Base-by-base conservation (phyloP, 2,888 invertebrate species). In the Aphidius colemani region DNA sequence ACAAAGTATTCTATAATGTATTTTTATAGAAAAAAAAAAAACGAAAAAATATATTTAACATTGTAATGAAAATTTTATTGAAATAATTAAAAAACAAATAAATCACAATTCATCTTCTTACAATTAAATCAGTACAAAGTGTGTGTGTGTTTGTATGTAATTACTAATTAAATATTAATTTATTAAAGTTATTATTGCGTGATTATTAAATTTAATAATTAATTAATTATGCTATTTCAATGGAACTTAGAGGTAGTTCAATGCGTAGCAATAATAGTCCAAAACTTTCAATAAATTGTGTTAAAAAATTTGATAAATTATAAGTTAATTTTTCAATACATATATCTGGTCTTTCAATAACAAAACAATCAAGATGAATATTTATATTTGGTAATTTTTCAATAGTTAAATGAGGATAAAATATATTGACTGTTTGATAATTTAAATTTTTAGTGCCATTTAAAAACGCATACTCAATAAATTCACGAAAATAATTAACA, bases 351-450 rank as follows among this genome's bases (percentile, higher is more conserved):
- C 63, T 65, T 43, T 69, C 70, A 69, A 66, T 66, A 59, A 70
- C 53, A 66, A 70, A 68, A 65, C 80, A 78, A 13, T 83, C 77
- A 2, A 85, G 85, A 49, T 88, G 83, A 44, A 65, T 43, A 53
- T 85, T 85, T 11, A 71, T 53, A 3, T 66, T 63, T 0, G 92
- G 91, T 62, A 91, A 84, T 1, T 90, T 91, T 82, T 94, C 93
- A 0, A 87, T 87, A 51, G 91, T 90, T 65, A 93, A 83, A 81
- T 94, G 93, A 0, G 93, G 93, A 84, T 89, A 92, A 81, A 90
- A 91, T 0, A 85, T 84, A 61, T 85, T 84, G 3, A 87, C 82
- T 67, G 86, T 82, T 41, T 83, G 81, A 66, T 88, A 78, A 70
- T 83, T 81, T 55, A 80, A 74, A 43, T 88, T 79, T 61, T 85